Conservation (phyloP, 1,140 invertebrate genomes). For the Amphibalanus amphitrite region DNA sequence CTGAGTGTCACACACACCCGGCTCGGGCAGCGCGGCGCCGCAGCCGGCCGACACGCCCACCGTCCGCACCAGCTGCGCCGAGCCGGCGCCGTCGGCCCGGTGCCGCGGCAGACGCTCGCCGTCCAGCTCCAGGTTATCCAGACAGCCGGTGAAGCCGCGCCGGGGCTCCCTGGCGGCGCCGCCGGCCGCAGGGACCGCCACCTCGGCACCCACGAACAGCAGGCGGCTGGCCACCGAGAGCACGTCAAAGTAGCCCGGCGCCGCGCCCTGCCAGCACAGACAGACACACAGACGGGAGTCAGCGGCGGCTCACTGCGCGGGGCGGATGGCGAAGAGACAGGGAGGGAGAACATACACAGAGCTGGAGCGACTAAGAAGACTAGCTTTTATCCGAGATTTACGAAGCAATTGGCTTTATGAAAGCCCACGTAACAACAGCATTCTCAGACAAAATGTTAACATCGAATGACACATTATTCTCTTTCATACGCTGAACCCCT, state of each 20-base stretch:
- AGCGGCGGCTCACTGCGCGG: background rate
- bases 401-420: background rate
- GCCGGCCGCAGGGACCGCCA: slow-evolving; percentile 28
- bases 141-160: slow-evolving; percentile 68
- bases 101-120: slow-evolving; percentile 56
- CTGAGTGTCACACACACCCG: slow-evolving; percentile 62
- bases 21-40: slow-evolving; percentile 37
- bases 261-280: slow-evolving; percentile 29
- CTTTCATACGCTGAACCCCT: too few species aligned
- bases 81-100: slow-evolving; percentile 35
- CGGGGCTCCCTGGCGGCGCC: slow-evolving; percentile 13
- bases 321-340: background rate
- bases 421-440: background rate
- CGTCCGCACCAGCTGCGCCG: slow-evolving; percentile 35
- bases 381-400: background rate
- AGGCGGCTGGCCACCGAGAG: slow-evolving; percentile 67
- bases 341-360: background rate
- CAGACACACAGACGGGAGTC: background rate
- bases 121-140: slow-evolving; percentile 70
- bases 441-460: background rate
- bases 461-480: background rate
- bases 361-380: background rate
- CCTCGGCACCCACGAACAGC: slow-evolving; percentile 66
- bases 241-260: slow-evolving; percentile 63
- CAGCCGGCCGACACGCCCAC: slow-evolving; percentile 65